These are phyloP conservation scores for Protonemura montana DNA, from an alignment of 2,888 invertebrate species.

Conservation along the genomic window DNA sequence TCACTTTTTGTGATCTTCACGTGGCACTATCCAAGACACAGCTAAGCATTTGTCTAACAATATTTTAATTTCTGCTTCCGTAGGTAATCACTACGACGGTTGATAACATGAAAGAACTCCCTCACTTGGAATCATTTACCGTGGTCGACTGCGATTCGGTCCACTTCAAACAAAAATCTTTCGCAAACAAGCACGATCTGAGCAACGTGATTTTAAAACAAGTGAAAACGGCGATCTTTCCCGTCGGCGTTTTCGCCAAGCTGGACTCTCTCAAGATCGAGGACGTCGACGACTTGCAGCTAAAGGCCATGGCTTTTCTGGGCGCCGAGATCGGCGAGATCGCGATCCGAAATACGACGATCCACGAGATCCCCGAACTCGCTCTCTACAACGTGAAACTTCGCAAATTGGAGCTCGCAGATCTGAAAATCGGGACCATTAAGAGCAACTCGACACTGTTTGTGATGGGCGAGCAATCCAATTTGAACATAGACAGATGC, in stretches of 20 bases:
- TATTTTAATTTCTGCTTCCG: background rate
- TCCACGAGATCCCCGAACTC: background rate
- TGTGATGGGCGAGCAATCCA: background rate
- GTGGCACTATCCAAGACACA: too few species aligned
- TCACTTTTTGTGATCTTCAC: too few species aligned
- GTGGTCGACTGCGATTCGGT: constrained; percentile 8
- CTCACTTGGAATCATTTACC: constrained; percentile 8
- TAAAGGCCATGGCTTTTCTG: background rate
- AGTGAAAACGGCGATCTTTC: background rate
- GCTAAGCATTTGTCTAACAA: too few species aligned
- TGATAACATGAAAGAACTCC: background rate
- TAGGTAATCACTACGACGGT: background rate
- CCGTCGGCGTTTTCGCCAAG: constrained; percentile 30
- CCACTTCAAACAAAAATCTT: background rate
- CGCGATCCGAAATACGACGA: background rate
- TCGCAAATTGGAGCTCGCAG: constrained; percentile 1
- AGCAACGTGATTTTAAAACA: background rate
- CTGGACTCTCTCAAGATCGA: constrained; percentile 19
- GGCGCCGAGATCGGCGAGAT: constrained; percentile 22
- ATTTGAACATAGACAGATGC: constrained; percentile 10
- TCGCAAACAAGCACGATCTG: constrained; percentile 19
- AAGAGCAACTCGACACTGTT: background rate
- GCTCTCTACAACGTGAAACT: constrained; percentile 23
- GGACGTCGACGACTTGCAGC: constrained; percentile 22
- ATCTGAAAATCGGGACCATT: background rate